phyloP scores from a whole-genome alignment of 2,113 vertebrate genomes.

The Cyrtonyx montezumae region DNA sequence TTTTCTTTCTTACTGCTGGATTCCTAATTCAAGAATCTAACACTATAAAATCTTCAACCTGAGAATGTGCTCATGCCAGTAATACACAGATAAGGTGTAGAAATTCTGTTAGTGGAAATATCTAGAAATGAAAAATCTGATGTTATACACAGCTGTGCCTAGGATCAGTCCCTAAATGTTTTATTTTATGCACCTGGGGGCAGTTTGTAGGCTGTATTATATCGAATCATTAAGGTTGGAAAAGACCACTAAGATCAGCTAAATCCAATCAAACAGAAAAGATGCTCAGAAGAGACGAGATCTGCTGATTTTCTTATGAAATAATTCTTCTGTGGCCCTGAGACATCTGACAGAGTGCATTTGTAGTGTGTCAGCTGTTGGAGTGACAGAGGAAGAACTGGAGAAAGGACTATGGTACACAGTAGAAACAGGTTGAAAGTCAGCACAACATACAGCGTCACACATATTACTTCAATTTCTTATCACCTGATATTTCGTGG shows the following conservation, averaged over 20 bases:
- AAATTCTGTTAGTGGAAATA: not conserved
- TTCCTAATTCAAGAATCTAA: not conserved
- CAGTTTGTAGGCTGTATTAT: not conserved
- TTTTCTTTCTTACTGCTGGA: not conserved
- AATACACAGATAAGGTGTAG: not conserved
- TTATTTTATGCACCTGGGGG: not conserved
- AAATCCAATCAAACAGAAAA: not conserved
- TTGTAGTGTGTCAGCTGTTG: not conserved
- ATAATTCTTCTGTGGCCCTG: not conserved
- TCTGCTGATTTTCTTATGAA: not conserved
- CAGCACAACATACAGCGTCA: not conserved
- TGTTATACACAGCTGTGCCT: not conserved
- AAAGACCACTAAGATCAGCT: too few species aligned
- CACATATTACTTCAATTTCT: not conserved
- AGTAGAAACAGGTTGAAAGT: not conserved
- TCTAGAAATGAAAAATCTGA: too few species aligned
- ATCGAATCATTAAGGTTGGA: too few species aligned
- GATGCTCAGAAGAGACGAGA: not conserved
- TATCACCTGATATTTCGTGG: not conserved
- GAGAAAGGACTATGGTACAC: not conserved
- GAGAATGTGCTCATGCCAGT: not conserved
- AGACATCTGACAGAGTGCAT: not conserved
- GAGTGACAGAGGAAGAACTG: not conserved
- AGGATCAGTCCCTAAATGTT: not conserved
- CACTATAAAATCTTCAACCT: not conserved